These are phyloP conservation scores for Calypte anna DNA, from an alignment of 2,113 vertebrate genomes.

Conservation along the genomic window DNA sequence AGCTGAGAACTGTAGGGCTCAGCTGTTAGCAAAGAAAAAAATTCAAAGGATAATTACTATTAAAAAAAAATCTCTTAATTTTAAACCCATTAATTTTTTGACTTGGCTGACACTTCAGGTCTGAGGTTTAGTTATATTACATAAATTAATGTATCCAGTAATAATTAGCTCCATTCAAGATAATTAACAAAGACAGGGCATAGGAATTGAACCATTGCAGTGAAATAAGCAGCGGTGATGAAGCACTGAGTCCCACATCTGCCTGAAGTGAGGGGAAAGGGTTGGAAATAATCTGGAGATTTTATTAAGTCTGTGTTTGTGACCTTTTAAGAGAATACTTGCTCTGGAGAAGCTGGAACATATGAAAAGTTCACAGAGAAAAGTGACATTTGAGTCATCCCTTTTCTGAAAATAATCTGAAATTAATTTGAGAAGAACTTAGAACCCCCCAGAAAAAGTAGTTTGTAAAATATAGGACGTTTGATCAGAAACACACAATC, in stretches of 20 bases:
- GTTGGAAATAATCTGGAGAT: not conserved
- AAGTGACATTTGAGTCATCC: not conserved
- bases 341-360: not conserved
- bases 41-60: not conserved
- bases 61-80: not conserved
- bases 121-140: not conserved
- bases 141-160: not conserved
- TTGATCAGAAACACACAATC: not conserved
- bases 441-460: not conserved
- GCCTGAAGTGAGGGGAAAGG: not conserved
- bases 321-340: not conserved
- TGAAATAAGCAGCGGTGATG: not conserved
- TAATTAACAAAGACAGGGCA: not conserved
- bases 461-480: not conserved
- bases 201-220: not conserved
- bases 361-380: slow-evolving; percentile 6
- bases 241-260: not conserved
- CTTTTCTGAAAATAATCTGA: not conserved
- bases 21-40: not conserved
- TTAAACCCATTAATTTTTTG: not conserved
- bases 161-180: not conserved
- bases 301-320: not conserved
- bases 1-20: not conserved
- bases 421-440: slow-evolving; percentile 5
- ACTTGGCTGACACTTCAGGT: not conserved